Evolutionary conservation across 2,888 invertebrate species (phyloP), one percentile per base, ranked within the genome.

Genomic region (Schrankia costaestrigalis): DNA sequence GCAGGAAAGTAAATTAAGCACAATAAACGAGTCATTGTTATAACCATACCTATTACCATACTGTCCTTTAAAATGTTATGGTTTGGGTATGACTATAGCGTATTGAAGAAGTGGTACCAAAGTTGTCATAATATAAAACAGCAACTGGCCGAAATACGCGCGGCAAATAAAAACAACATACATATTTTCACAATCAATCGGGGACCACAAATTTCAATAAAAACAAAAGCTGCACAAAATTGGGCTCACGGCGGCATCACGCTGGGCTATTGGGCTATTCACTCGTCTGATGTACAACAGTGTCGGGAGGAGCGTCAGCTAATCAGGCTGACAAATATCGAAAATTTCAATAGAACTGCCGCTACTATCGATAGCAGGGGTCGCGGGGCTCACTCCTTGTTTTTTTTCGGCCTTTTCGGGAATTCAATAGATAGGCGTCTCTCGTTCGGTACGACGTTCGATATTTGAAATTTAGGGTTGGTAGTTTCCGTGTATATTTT

Each of bases 401-500:
- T 80, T 74, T 80, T 82, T 78, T 73, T 72, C 70, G 64, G 75
- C 71, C 75, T 78, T 85, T 87, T 85, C 74, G 85, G 82, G 66
- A 77, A 83, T 87, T 87, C 82, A 82, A 86, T 87, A 77, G 79
- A 81, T 71, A 78, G 84, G 83, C 83, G 83, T 82, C 77, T 80
- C 75, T 63, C 73, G 71, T 72, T 77, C 50, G 60, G 65, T 65
- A 68, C 70, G 64, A 71, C 74, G 75, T 76, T 81, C 75, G 75
- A 78, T 81, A 77, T 83, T 76, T 66, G 66, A 71, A 74, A 69
- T 69, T 59, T 75, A 80, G 82, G 79, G 79, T 66, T 78, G 77
- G 42, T 32, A 35, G 41, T 39, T 22, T 32, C 41, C 22, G 4
- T 35, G 13, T 37, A 23, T 23, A 9, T 22, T 22, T 11, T 11